These are phyloP conservation scores for Thumatha senex DNA, from an alignment of 2,888 invertebrate genomes.

Conservation along the genomic window DNA sequence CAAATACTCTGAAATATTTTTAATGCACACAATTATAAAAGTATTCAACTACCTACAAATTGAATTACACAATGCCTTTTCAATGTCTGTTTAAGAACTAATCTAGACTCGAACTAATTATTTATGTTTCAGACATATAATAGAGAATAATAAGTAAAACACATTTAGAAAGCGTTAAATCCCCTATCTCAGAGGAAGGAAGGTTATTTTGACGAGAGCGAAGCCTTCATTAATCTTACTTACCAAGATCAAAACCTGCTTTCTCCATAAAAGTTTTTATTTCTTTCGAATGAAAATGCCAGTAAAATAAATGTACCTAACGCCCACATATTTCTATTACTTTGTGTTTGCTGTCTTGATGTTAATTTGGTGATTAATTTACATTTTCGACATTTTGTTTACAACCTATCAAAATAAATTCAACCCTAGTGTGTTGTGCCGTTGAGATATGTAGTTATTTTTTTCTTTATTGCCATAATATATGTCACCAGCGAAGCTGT, in stretches of 20 bases:
- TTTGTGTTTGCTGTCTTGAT: neutral
- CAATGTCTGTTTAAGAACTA: neutral
- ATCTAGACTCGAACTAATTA: neutral
- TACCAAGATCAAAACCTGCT: constrained; percentile 17
- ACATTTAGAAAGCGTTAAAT: neutral
- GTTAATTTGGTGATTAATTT: neutral
- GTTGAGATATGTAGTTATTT: too few relatives aligned
- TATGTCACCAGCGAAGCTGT: too few relatives aligned
- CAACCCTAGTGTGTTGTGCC: too few relatives aligned
- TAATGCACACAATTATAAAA: too few relatives aligned
- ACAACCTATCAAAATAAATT: too few relatives aligned
- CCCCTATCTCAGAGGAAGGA: constrained; percentile 3
- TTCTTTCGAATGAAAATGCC: constrained; percentile 22
- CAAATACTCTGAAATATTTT: too few relatives aligned
- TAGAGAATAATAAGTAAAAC: neutral
- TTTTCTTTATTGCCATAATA: too few relatives aligned
- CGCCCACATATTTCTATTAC: neutral
- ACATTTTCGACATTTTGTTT: neutral
- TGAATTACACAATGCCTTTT: neutral
- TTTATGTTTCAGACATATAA: neutral
- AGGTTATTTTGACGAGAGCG: constrained; percentile 5
- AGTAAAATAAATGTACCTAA: constrained; percentile 16
- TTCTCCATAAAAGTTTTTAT: constrained; percentile 15
- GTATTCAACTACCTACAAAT: too few relatives aligned
- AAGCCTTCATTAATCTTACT: constrained; percentile 26